phyloP scores from a whole-genome alignment of 2,797 vertebrate species.

The Pipistrellus pipistrellus region DNA sequence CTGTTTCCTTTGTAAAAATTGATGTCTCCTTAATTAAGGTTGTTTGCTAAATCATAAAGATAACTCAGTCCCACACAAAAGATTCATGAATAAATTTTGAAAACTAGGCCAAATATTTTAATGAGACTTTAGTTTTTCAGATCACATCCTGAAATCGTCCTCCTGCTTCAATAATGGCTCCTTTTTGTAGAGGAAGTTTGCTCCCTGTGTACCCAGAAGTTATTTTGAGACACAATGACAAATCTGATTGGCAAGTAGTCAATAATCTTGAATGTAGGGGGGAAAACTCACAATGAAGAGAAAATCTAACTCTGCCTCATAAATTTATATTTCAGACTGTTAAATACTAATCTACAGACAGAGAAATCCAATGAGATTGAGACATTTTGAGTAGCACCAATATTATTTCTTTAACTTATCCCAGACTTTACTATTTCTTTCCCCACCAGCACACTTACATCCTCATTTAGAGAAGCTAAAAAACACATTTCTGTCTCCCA shows the following conservation, averaged over 20 bases:
- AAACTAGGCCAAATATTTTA: constrained; percentile 29
- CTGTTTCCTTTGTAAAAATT: constrained; percentile 30
- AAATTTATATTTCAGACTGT: constrained; percentile 10
- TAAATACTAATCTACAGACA: neutral
- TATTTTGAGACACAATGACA: constrained; percentile 62
- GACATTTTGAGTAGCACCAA: neutral
- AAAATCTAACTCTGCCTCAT: constrained; percentile 24
- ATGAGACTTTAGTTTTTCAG: neutral
- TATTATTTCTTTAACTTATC: neutral
- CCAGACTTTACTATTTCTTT: neutral
- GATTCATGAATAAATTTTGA: constrained; percentile 4
- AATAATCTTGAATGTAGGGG: neutral
- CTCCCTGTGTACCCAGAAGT: neutral
- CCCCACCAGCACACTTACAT: neutral
- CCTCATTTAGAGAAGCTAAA: neutral
- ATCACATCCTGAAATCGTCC: neutral
- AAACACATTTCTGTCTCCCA: neutral
- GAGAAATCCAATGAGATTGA: neutral
- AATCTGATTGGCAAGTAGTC: constrained; percentile 42
- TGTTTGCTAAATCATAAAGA: constrained; percentile 55
- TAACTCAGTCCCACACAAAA: constrained; percentile 22
- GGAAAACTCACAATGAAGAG: constrained; percentile 29
- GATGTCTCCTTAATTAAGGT: constrained; percentile 21
- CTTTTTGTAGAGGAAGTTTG: constrained; percentile 14
- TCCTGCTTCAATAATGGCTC: constrained; percentile 42